These are phyloP conservation scores for Mionectes olivaceus DNA, from an alignment of 2,797 vertebrate species.

Conservation along the genomic window DNA sequence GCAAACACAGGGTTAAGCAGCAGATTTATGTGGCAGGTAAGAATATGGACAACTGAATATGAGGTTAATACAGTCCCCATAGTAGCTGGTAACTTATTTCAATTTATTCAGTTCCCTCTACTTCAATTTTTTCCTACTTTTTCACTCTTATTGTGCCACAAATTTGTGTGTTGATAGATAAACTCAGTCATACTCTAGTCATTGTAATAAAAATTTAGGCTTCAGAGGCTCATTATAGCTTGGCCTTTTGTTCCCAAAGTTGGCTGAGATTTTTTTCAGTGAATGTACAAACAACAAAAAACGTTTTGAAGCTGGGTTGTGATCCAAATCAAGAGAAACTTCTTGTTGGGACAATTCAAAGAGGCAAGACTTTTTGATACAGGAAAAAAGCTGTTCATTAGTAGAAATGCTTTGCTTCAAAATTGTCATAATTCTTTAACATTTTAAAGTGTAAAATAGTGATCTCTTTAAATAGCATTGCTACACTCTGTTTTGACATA, in stretches of 20 bases:
- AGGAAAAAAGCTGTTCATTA: neutral
- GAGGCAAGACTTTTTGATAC: neutral
- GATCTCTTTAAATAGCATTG: neutral
- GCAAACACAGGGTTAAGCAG: neutral
- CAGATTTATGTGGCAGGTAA: neutral
- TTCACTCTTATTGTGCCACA: neutral
- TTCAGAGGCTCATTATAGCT: neutral
- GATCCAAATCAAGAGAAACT: neutral
- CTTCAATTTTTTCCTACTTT: neutral
- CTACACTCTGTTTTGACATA: neutral
- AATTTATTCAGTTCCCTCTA: fast-evolving
- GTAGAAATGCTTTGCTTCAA: neutral
- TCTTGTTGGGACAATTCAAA: neutral
- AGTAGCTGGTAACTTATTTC: neutral
- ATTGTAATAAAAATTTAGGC: neutral
- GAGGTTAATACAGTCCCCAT: neutral
- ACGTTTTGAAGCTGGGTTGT: neutral
- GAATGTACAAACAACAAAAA: neutral
- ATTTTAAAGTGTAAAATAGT: neutral
- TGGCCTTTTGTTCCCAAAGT: neutral
- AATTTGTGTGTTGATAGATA: neutral
- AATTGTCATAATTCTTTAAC: neutral
- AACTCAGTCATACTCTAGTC: neutral
- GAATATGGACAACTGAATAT: neutral
- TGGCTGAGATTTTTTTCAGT: neutral